phyloP scores from a whole-genome alignment of 64 coral and sea anemone genomes.

The Montipora foliosa region DNA sequence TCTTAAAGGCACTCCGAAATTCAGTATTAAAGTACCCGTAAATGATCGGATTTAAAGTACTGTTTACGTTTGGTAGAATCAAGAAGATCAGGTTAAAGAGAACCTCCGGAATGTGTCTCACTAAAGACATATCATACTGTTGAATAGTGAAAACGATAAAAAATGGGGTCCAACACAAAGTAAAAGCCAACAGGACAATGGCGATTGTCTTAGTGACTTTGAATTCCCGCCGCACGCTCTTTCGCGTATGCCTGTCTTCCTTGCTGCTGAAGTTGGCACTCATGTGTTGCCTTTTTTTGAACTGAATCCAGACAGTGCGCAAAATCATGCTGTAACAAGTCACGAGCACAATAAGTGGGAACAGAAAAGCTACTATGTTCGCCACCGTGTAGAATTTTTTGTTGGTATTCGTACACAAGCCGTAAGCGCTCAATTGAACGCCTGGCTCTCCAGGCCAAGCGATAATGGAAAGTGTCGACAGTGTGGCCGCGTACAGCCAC shows the following conservation, averaged over 20 bases:
- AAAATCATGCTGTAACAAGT: constrained; percentile 76
- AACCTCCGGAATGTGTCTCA: neutral
- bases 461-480: constrained; percentile 71
- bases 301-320: constrained; percentile 70
- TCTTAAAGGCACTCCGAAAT: constrained; percentile 75
- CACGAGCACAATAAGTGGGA: constrained; percentile 61
- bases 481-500: constrained; percentile 71
- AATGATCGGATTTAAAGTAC: constrained; percentile 86
- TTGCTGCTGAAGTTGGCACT: constrained; percentile 45
- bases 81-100: constrained; percentile 44
- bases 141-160: constrained; percentile 77
- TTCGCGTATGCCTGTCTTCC: constrained; percentile 74
- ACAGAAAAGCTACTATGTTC: constrained; percentile 75
- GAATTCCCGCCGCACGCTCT: constrained; percentile 72
- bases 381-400: constrained; percentile 83
- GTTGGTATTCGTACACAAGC: constrained; percentile 50
- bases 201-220: constrained; percentile 91
- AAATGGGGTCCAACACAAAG: constrained; percentile 86
- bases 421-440: neutral
- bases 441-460: constrained; percentile 56
- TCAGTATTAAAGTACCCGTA: constrained; percentile 90
- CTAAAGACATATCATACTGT: constrained; percentile 15
- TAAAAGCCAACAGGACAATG: constrained; percentile 80
- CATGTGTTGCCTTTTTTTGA: constrained; percentile 86
- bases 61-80: constrained; percentile 82